These are phyloP conservation scores for Keiferia lycopersicella DNA, from an alignment of 2,888 invertebrate species.

Conservation along the genomic window DNA sequence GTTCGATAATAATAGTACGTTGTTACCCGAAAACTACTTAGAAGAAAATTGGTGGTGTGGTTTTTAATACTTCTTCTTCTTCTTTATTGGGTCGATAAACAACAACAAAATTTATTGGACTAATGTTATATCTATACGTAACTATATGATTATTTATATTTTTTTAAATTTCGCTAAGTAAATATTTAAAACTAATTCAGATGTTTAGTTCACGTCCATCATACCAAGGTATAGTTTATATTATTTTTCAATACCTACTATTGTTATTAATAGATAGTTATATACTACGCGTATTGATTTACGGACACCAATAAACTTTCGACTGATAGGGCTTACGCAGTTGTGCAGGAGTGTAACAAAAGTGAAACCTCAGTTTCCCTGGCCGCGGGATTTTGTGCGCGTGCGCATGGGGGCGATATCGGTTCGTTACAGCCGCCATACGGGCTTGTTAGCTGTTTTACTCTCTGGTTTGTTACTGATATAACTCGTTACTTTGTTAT, in stretches of 20 bases:
- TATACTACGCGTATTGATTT: no score
- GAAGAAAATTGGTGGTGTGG: background rate
- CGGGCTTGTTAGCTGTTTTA: slow-evolving; percentile 59
- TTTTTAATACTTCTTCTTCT: background rate
- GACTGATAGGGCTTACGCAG: slow-evolving; percentile 24
- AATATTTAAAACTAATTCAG: no score
- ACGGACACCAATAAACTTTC: slow-evolving; percentile 27
- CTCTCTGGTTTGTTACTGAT: slow-evolving; percentile 38
- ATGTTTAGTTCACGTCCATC: no score
- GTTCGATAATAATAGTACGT: background rate
- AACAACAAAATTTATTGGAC: no score
- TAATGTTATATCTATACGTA: no score
- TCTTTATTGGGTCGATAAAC: background rate
- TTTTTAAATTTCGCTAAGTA: no score
- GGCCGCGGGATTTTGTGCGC: slow-evolving; percentile 42
- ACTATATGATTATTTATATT: no score
- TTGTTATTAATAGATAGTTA: no score
- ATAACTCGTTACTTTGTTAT: slow-evolving; percentile 46
- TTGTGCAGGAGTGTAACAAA: slow-evolving; percentile 51
- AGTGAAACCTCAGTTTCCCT: slow-evolving; percentile 67
- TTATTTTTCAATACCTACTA: no score
- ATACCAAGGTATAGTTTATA: no score
- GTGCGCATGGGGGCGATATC: slow-evolving; percentile 71
- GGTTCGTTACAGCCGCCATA: slow-evolving; percentile 52
- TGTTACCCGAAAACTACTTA: background rate